These are phyloP conservation scores for Harpalus rufipes DNA, from an alignment of 2,888 invertebrate species.

Conservation along the genomic window DNA sequence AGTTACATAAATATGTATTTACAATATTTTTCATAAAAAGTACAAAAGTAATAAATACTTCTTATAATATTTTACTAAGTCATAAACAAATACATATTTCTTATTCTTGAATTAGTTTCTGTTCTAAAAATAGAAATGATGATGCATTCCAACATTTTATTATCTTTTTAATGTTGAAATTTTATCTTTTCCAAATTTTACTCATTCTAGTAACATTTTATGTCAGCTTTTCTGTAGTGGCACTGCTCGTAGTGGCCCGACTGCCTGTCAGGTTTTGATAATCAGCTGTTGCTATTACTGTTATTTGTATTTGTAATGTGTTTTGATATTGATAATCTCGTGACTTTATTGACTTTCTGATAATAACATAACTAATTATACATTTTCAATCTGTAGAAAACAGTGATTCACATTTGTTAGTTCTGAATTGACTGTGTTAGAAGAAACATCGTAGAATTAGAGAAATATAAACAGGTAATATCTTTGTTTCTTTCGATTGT, in stretches of 20 bases:
- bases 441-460: neutral
- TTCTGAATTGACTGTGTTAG: neutral
- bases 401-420: neutral
- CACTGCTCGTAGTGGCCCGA: neutral
- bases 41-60: neutral
- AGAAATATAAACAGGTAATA: constrained; percentile 15
- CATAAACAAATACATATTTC: neutral
- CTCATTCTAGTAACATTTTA: constrained; percentile 4
- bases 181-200: neutral
- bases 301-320: constrained; percentile 23
- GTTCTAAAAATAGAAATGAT: neutral
- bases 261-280: constrained; percentile 22
- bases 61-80: neutral
- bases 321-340: constrained; percentile 30
- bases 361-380: constrained; percentile 25
- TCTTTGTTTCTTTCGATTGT: constrained; percentile 25
- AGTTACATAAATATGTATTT: neutral
- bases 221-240: constrained; percentile 8
- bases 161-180: neutral
- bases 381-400: neutral
- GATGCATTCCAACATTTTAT: neutral
- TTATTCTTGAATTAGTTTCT: neutral
- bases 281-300: constrained; percentile 19
- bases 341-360: constrained; percentile 36
- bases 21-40: neutral